phyloP scores from a whole-genome alignment of 2,797 vertebrate genomes.

The Staurois parvus region DNA sequence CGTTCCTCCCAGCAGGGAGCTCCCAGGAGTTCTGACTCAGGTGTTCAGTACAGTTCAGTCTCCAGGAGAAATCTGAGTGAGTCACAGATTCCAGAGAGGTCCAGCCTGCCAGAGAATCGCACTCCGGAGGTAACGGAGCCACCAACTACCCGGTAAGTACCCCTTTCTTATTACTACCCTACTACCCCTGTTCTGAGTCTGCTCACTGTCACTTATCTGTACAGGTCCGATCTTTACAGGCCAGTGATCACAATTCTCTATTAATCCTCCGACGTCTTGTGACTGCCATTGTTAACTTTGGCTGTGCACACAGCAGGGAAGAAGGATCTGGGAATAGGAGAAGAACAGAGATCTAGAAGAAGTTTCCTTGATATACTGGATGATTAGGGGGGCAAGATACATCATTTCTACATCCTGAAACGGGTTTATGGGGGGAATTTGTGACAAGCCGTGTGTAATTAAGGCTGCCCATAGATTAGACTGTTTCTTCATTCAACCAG shows the following conservation, averaged over 20 bases:
- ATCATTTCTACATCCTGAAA: too few species aligned
- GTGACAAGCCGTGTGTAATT: too few species aligned
- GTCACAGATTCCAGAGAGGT: conserved; percentile 23
- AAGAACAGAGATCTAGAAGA: too few species aligned
- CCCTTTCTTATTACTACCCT: neutral
- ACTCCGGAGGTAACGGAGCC: neutral
- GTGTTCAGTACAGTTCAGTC: conserved; percentile 37
- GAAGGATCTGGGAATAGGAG: too few species aligned
- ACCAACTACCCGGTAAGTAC: conserved; percentile 7
- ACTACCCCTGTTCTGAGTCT: neutral
- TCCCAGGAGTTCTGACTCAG: conserved; percentile 52
- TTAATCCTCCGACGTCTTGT: neutral
- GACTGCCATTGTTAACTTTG: neutral
- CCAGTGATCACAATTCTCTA: neutral
- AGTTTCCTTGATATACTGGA: too few species aligned
- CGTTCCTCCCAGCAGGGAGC: conserved; percentile 34
- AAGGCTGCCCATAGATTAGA: too few species aligned
- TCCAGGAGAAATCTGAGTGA: conserved; percentile 36
- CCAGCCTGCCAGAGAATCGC: neutral
- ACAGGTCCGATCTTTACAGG: neutral
- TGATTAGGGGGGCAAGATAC: too few species aligned
- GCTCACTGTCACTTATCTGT: too few species aligned
- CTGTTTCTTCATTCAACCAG: too few species aligned
- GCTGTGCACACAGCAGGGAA: neutral
- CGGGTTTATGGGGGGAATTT: too few species aligned